Conservation (phyloP, 1,140 invertebrate species). For the Heterodera schachtii region DNA sequence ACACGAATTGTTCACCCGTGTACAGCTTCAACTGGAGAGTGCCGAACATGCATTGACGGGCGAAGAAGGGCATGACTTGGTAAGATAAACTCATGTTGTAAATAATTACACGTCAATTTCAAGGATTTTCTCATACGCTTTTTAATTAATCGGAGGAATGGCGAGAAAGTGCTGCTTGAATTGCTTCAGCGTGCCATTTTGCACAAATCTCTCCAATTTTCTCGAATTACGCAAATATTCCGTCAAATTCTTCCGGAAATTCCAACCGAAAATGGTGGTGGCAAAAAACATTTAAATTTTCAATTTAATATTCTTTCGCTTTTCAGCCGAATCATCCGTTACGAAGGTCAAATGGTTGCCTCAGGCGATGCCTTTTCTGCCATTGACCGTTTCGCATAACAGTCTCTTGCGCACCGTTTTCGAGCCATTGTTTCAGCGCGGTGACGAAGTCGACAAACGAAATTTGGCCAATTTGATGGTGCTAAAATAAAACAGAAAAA, state of each 20-base stretch:
- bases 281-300: no score
- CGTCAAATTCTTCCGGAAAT: constrained; percentile 8
- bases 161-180: background rate
- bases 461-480: constrained; percentile 26
- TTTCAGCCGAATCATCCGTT: background rate
- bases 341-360: background rate
- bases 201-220: constrained; percentile 12
- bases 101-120: background rate
- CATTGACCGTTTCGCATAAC: constrained; percentile 6
- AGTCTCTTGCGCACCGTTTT: constrained; percentile 20
- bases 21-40: background rate
- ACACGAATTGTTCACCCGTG: constrained; percentile 10
- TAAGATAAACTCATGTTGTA: background rate
- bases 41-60: background rate
- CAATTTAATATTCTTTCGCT: no score
- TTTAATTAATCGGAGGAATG: constrained; percentile 22
- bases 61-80: background rate
- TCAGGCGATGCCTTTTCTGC: background rate
- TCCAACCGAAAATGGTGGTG: no score
- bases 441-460: constrained; percentile 14
- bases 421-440: constrained; percentile 7
- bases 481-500: background rate
- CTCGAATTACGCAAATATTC: constrained; percentile 2
- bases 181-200: constrained; percentile 9
- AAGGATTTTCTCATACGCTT: constrained; percentile 10